Conservation (phyloP, 1,140 invertebrate genomes). For the Nymphalis io region DNA sequence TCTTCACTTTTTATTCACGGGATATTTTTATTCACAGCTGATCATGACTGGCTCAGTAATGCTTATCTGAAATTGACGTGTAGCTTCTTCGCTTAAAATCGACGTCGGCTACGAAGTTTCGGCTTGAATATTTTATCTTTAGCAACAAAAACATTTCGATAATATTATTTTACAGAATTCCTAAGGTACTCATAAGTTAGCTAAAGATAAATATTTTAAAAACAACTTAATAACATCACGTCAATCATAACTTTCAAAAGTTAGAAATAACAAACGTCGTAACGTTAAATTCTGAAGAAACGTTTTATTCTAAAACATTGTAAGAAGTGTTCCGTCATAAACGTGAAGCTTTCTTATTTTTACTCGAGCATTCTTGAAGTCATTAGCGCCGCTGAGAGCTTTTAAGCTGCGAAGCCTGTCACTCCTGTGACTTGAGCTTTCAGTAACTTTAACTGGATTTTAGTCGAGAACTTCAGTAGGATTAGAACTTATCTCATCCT, state of each 20-base stretch:
- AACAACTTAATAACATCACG: background rate
- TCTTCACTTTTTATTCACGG: too few relatives aligned
- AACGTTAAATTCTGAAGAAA: background rate
- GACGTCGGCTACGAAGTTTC: too few relatives aligned
- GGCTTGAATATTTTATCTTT: too few relatives aligned
- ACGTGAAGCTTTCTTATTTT: constrained; percentile 22
- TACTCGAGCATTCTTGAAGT: constrained; percentile 30
- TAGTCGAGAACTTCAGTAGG: constrained; percentile 16
- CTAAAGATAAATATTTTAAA: too few relatives aligned
- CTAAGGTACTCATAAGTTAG: too few relatives aligned
- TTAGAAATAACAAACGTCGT: background rate
- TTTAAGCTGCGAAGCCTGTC: constrained; percentile 36
- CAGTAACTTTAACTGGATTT: constrained; percentile 33
- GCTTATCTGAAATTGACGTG: too few relatives aligned
- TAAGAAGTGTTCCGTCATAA: constrained; percentile 13
- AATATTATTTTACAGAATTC: background rate
- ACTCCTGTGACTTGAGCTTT: constrained; percentile 27
- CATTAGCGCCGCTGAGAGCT: constrained; percentile 33
- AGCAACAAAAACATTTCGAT: too few relatives aligned
- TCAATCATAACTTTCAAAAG: background rate
- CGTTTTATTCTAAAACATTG: constrained; percentile 12
- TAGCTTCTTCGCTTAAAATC: too few relatives aligned
- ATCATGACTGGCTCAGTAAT: too few relatives aligned
- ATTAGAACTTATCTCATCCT: constrained; percentile 12
- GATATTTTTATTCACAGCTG: too few relatives aligned